These are phyloP conservation scores for Laupala kohalensis DNA, from an alignment of 1,140 invertebrate species.

Conservation along the genomic window DNA sequence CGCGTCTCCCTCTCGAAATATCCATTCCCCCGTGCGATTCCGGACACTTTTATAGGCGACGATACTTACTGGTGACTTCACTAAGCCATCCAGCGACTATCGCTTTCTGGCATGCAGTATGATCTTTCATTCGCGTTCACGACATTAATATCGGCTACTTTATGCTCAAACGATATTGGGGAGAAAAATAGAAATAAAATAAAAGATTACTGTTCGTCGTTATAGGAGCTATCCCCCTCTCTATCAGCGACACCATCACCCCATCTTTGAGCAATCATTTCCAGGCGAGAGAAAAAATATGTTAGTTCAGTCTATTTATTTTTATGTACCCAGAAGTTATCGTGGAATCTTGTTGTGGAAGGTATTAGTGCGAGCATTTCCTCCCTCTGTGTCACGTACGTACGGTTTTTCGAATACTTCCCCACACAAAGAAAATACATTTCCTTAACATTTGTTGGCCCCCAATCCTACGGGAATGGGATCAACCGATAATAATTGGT, in stretches of 20 bases:
- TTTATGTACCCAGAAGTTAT: slow-evolving; percentile 14
- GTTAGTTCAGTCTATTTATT: slow-evolving; percentile 19
- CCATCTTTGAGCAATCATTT: slow-evolving; percentile 12
- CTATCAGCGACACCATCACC: slow-evolving; percentile 1
- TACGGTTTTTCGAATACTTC: not conserved
- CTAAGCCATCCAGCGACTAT: not conserved
- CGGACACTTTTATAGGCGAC: not conserved
- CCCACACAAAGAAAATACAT: not conserved
- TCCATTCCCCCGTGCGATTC: not conserved
- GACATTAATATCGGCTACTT: not conserved
- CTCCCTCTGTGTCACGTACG: not conserved
- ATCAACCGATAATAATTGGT: not conserved
- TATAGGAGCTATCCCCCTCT: not conserved
- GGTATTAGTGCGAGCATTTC: not conserved
- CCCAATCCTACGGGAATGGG: not conserved
- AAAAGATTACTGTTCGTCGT: not conserved
- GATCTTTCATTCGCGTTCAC: not conserved
- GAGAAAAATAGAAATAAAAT: not conserved
- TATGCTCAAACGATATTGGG: not conserved
- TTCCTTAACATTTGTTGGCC: not conserved
- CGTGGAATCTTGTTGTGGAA: not conserved
- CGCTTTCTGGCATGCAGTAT: not conserved
- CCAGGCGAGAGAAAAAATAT: slow-evolving; percentile 15
- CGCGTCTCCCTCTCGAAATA: not conserved
- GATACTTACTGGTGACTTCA: not conserved